phyloP scores from a whole-genome alignment of 2,797 vertebrate genomes.

The Podargus strigoides region DNA sequence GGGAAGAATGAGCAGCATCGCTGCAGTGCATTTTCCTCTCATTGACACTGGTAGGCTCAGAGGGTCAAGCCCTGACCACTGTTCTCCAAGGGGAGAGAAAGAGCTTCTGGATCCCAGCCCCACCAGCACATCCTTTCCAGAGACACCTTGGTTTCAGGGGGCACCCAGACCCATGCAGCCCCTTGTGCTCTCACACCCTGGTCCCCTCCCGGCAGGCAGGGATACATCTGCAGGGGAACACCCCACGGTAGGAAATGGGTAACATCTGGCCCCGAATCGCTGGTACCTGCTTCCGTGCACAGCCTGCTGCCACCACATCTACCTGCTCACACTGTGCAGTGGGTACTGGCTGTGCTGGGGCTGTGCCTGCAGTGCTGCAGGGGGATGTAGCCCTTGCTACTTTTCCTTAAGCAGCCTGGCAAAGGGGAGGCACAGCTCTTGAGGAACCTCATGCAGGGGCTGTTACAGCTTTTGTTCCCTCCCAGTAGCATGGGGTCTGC shows the following conservation, averaged over 20 bases:
- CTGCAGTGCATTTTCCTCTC: rapidly evolving
- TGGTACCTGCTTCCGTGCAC: not conserved
- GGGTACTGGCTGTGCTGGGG: not conserved
- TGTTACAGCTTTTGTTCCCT: rapidly evolving
- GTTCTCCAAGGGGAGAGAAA: not conserved
- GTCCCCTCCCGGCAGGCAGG: not conserved
- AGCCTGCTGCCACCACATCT: rapidly evolving
- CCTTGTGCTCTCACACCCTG: rapidly evolving
- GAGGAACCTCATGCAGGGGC: rapidly evolving
- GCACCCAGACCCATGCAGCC: not conserved
- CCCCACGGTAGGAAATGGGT: slow-evolving; percentile 10
- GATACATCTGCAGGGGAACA: not conserved
- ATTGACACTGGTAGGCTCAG: not conserved
- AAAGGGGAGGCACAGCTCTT: not conserved
- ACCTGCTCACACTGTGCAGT: rapidly evolving
- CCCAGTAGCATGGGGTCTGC: rapidly evolving
- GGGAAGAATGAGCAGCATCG: not conserved
- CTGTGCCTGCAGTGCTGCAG: rapidly evolving
- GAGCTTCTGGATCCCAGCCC: not conserved
- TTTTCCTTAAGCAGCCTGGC: not conserved
- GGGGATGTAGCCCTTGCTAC: rapidly evolving
- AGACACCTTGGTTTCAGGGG: not conserved
- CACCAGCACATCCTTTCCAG: not conserved
- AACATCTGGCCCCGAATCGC: not conserved
- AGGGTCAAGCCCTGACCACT: not conserved